Conservation (phyloP, 2,113 vertebrate species). For the Sapajus apella region DNA sequence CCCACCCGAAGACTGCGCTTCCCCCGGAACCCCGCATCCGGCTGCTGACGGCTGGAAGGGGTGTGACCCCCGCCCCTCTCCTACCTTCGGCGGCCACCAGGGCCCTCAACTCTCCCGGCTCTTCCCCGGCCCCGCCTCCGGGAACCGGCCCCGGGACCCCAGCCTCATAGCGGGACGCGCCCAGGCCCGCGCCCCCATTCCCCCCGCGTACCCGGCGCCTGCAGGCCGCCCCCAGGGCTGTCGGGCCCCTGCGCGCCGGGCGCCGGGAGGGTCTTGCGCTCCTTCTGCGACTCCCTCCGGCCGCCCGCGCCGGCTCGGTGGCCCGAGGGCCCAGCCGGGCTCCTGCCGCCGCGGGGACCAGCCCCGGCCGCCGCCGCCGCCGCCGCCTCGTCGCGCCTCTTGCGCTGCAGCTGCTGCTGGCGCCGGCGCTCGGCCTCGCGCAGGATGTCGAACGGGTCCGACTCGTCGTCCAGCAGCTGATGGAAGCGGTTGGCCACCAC, state of each 20-base stretch:
- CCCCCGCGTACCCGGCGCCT: constrained; percentile 62
- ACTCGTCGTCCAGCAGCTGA: constrained; percentile 91
- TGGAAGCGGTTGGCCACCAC: constrained; percentile 91
- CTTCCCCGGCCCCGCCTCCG: neutral
- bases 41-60: neutral
- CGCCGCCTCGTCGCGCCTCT: constrained; percentile 76
- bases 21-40: too few species aligned
- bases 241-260: constrained; percentile 44
- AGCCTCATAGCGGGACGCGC: neutral
- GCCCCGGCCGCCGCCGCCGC: constrained; percentile 60
- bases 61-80: neutral
- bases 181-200: too few species aligned
- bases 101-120: neutral
- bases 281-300: constrained; percentile 89
- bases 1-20: constrained; percentile 63
- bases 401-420: constrained; percentile 83
- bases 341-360: neutral
- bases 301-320: constrained; percentile 66
- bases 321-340: constrained; percentile 33
- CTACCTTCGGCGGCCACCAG: neutral
- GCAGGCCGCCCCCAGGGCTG: neutral
- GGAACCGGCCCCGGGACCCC: neutral
- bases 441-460: constrained; percentile 92
- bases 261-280: constrained; percentile 76
- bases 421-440: constrained; percentile 81